These are phyloP conservation scores for Petrocephalus microphthalmus DNA, from an alignment of 2,113 vertebrate genomes.

Conservation along the genomic window DNA sequence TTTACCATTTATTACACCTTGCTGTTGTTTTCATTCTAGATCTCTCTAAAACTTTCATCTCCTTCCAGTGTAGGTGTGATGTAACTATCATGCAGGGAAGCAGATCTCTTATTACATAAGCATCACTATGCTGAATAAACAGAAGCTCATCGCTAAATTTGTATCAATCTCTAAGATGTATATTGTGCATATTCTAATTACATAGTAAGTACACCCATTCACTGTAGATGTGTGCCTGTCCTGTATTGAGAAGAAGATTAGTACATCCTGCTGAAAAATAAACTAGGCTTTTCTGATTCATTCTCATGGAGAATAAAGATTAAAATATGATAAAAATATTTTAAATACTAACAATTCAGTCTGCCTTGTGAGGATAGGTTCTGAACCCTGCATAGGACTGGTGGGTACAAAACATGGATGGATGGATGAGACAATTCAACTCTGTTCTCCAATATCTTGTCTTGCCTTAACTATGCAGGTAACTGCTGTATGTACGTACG, in stretches of 20 bases:
- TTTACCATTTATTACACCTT: neutral
- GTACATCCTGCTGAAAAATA: neutral
- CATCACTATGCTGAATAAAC: neutral
- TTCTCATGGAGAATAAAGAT: neutral
- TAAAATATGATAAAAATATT: neutral
- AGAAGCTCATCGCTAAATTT: neutral
- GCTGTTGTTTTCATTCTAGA: neutral
- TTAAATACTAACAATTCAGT: neutral
- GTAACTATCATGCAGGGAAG: neutral
- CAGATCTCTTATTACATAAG: neutral
- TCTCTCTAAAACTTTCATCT: neutral
- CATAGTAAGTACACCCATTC: neutral
- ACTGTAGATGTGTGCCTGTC: neutral
- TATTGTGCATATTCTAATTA: neutral
- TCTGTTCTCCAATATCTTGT: neutral
- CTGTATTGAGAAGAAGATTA: neutral
- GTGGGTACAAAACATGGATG: neutral
- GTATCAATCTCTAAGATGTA: neutral
- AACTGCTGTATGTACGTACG: neutral
- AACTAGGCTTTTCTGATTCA: neutral
- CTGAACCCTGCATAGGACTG: neutral
- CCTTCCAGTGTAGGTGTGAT: neutral
- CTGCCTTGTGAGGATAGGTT: neutral
- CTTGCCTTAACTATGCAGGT: neutral
- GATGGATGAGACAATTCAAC: neutral